These are phyloP conservation scores for Scytalopus superciliaris DNA, from an alignment of 2,113 vertebrate species.

Conservation along the genomic window DNA sequence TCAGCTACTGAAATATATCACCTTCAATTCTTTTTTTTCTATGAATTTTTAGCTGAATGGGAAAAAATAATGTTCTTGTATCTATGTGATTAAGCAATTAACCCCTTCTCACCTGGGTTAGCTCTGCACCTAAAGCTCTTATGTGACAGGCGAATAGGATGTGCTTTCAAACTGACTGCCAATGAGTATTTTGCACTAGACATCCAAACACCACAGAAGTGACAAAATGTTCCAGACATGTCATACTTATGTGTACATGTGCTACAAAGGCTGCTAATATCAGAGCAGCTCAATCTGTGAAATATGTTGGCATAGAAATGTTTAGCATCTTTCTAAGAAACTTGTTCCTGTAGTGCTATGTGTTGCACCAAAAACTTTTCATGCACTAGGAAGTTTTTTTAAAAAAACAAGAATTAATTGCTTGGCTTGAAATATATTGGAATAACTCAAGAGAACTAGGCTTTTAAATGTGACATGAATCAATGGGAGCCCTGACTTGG, in stretches of 20 bases:
- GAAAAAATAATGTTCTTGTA: not conserved
- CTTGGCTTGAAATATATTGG: conserved; percentile 51
- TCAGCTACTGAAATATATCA: not conserved
- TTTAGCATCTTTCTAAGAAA: conserved; percentile 26
- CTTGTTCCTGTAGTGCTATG: conserved; percentile 11
- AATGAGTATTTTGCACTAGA: not conserved
- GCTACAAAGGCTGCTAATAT: not conserved
- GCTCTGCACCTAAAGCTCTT: fast-evolving
- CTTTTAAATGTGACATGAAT: conserved; percentile 74
- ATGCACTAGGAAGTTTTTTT: conserved; percentile 8
- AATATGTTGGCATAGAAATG: not conserved
- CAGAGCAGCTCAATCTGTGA: conserved; percentile 30
- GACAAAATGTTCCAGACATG: not conserved
- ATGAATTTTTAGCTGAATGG: not conserved
- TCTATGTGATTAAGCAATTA: not conserved
- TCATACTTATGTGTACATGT: not conserved
- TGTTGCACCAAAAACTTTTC: conserved; percentile 37
- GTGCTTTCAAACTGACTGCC: conserved; percentile 11
- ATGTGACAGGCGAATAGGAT: not conserved
- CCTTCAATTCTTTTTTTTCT: not conserved
- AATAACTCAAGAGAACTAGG: conserved; percentile 70
- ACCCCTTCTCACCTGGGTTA: not conserved
- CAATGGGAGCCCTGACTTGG: conserved; percentile 64
- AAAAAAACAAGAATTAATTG: conserved; percentile 52
- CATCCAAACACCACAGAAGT: not conserved